phyloP scores from a whole-genome alignment of 2,113 vertebrate species.

The Carassius auratus region DNA sequence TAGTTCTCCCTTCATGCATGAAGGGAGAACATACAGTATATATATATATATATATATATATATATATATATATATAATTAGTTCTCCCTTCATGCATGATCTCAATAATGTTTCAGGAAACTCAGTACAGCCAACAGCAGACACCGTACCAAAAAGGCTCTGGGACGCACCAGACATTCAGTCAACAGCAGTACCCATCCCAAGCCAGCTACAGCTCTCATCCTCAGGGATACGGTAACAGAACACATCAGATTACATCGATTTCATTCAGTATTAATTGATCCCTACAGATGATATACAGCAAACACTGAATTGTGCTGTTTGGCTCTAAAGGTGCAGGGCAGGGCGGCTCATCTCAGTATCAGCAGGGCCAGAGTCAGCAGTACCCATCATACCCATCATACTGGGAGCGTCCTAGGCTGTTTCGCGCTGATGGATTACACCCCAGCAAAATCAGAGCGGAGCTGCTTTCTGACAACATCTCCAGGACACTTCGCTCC shows the following conservation, averaged over 20 bases:
- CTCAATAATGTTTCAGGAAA: slow-evolving; percentile 75
- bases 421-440: no score
- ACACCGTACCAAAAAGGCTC: slow-evolving; percentile 89
- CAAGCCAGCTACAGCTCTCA: slow-evolving; percentile 90
- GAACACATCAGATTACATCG: not conserved
- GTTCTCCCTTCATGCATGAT: not conserved
- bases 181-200: slow-evolving; percentile 90
- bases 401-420: no score
- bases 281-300: not conserved
- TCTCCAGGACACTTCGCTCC: no score
- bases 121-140: slow-evolving; percentile 93
- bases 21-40: no score
- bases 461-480: no score
- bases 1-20: not conserved
- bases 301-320: not conserved
- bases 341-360: slow-evolving; percentile 87
- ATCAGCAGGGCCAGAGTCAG: slow-evolving; percentile 91
- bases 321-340: slow-evolving; percentile 71
- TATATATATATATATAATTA: no score
- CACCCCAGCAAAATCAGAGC: no score
- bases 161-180: slow-evolving; percentile 85
- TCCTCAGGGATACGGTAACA: slow-evolving; percentile 82
- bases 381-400: slow-evolving; percentile 81
- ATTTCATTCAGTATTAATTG: not conserved
- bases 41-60: no score